Base-by-base conservation (phyloP, 2,888 invertebrate genomes). In the Adelphocoris suturalis region DNA sequence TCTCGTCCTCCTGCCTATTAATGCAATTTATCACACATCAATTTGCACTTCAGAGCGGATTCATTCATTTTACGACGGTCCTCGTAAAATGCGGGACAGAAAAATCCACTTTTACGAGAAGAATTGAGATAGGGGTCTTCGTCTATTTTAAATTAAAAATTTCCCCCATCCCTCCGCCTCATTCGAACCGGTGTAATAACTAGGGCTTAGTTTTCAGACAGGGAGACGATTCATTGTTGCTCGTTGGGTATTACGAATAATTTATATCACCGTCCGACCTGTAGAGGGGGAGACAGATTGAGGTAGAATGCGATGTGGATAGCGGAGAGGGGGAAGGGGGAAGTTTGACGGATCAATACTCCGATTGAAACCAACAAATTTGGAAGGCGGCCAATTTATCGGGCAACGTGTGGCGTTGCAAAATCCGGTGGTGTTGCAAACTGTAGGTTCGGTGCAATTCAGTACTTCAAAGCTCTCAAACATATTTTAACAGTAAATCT, bases 171-270 rank as follows among this genome's bases (percentile, higher is more conserved):
- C 55, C 55, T 82, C 46, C 7, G n/a, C 19, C 82, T 82, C 82
- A 27, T 28, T 27, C 16, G 52, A 82, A 82, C n/a, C 52, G 82
- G 52, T 19, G 19, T 47, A 52, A 52, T 82, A 52, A 82, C 52
- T 52, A 82, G 55, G 82, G 82, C 82, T 52, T 52, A 82, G 48
- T 82, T n/a, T 52, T 4, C 47, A 13, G 28, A 23, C 47, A 52
- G 55, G 28, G 27, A 82, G 82, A 52, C 52, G 82, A 82, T 82
- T 82, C 82, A 82, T 82, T 82, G 82, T 82, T 82, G 82, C 82
- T 82, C 48, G 82, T 82, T 52, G 82, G 82, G 82, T 16, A 52
- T 82, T 52, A 82, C 52, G 52, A 82, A 82, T 82, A 82, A 82
- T 82, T 82, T 82, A 82, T 82, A 82, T 52, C 82, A 82, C 82